Conservation (phyloP, 2,797 vertebrate genomes). For the Microchirus variegatus region DNA sequence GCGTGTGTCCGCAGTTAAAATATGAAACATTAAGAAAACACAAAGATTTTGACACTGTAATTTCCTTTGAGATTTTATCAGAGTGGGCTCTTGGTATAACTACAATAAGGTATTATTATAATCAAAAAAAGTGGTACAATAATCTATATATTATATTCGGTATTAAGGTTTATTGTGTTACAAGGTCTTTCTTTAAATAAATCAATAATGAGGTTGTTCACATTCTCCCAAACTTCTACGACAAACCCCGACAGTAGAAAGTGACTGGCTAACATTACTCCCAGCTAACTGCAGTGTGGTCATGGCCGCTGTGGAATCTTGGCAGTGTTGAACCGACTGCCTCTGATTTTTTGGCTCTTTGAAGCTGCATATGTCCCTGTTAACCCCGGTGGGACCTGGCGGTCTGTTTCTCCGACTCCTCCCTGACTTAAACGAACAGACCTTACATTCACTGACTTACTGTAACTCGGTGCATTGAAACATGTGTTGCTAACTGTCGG, state of each 20-base stretch:
- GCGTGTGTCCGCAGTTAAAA: too few species aligned
- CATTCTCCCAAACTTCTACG: background rate
- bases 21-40: too few species aligned
- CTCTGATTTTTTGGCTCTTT: constrained; percentile 55
- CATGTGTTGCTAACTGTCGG: too few species aligned
- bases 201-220: background rate
- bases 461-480: too few species aligned
- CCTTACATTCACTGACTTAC: constrained; percentile 8
- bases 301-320: constrained; percentile 56
- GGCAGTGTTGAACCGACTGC: constrained; percentile 35
- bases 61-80: too few species aligned
- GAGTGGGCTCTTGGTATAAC: too few species aligned
- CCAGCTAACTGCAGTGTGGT: constrained; percentile 35
- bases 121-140: too few species aligned
- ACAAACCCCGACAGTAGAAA: constrained; percentile 16
- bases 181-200: too few species aligned
- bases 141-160: too few species aligned
- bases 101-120: too few species aligned
- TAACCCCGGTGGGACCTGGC: constrained; percentile 55
- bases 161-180: too few species aligned
- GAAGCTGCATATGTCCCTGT: constrained; percentile 50
- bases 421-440: constrained; percentile 33
- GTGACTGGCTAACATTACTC: constrained; percentile 10
- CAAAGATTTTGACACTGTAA: too few species aligned
- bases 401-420: constrained; percentile 37